These are phyloP conservation scores for Bradypodion pumilum DNA, from an alignment of 2,797 vertebrate genomes.

Conservation along the genomic window DNA sequence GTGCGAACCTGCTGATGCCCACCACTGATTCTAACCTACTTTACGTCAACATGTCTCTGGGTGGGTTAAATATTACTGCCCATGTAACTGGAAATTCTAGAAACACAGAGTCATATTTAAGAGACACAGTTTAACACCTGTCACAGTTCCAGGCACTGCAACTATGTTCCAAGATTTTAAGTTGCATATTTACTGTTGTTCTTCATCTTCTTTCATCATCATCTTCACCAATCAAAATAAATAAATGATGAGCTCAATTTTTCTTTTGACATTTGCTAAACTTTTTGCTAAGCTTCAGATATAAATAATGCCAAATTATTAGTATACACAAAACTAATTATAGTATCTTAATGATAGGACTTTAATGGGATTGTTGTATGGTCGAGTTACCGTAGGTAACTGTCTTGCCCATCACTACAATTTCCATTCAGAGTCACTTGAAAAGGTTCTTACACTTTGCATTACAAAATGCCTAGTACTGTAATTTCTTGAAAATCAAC, in stretches of 20 bases:
- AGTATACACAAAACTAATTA: conserved; percentile 1
- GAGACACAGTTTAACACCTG: too few relatives aligned
- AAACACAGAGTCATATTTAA: too few relatives aligned
- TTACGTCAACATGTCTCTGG: too few relatives aligned
- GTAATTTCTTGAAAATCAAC: neutral
- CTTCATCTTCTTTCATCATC: neutral
- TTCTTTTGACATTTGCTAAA: neutral
- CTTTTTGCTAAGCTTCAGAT: neutral
- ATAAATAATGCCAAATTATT: conserved; percentile 11
- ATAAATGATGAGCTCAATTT: neutral
- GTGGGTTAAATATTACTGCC: too few relatives aligned
- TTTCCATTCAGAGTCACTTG: conserved; percentile 29
- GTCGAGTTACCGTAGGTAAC: conserved; percentile 19
- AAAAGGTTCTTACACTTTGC: conserved; percentile 44
- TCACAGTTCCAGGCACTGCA: neutral
- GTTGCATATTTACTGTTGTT: neutral
- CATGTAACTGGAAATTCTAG: too few relatives aligned
- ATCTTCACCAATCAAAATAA: neutral
- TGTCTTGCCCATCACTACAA: neutral
- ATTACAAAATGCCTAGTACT: conserved; percentile 32
- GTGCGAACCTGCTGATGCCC: too few relatives aligned
- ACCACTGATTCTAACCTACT: too few relatives aligned
- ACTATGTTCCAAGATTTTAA: neutral
- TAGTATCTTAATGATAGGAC: neutral
- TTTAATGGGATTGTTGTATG: neutral